A percentile compares a stretch with the other conserved stretches of the same genome.
Conservation (phyloP, 2,888 invertebrate species). For the Habroteleia sp. region DNA sequence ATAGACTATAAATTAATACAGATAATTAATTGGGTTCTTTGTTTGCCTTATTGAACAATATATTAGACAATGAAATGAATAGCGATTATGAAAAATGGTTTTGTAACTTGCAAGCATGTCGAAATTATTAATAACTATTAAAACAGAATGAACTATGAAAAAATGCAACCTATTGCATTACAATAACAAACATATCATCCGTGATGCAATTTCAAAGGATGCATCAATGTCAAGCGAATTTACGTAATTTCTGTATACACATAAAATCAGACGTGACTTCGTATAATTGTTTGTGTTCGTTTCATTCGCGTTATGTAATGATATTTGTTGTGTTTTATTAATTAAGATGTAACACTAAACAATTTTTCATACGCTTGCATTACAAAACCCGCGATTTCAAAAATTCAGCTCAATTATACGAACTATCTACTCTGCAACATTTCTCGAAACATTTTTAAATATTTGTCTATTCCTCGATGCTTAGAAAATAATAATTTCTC, state of each 20-base stretch:
- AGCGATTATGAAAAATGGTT: no score
- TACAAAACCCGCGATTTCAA: no score
- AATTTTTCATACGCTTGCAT: neutral
- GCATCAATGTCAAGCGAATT: conserved; percentile 34
- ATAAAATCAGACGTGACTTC: conserved; percentile 22
- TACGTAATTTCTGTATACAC: conserved; percentile 33
- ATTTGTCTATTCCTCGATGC: no score
- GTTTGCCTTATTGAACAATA: no score
- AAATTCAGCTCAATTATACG: no score
- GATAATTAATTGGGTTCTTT: no score
- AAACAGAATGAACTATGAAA: neutral
- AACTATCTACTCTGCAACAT: no score
- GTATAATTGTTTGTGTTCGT: conserved; percentile 24
- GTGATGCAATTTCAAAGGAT: conserved; percentile 40
- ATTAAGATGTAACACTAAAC: conserved; percentile 7
- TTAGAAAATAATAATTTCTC: no score
- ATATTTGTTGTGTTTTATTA: conserved; percentile 13
- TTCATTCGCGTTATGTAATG: conserved; percentile 12
- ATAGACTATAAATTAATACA: no score
- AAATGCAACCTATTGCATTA: neutral
- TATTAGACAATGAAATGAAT: no score
- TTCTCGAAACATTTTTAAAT: no score
- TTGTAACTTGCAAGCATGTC: no score
- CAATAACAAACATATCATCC: conserved; percentile 16
- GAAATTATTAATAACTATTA: neutral